Evolutionary conservation across 1,140 invertebrate species (phyloP).

Genomic region (Lutraria rhynchaena): DNA sequence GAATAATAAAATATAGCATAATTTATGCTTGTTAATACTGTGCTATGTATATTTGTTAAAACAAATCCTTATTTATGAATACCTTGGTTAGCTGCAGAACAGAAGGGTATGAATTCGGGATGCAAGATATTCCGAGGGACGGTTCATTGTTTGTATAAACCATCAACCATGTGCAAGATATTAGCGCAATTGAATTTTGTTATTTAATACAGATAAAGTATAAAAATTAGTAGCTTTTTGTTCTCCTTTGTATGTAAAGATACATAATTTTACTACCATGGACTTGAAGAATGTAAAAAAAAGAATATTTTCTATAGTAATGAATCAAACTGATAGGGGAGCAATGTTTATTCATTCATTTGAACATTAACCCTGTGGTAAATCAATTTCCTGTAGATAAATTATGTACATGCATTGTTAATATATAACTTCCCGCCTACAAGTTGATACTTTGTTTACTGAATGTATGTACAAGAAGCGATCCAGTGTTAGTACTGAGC

Average conservation of each 20-base stretch:
- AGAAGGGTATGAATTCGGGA: background rate
- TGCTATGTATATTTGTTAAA: constrained; percentile 33
- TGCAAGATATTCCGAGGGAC: constrained; percentile 3
- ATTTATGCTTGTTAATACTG: constrained; percentile 17
- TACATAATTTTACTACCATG: no score
- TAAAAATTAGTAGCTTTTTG: background rate
- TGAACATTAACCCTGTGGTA: no score
- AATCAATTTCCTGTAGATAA: no score
- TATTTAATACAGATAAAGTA: constrained; percentile 55
- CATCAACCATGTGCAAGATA: constrained; percentile 58
- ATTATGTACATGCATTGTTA: no score
- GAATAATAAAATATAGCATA: constrained; percentile 1
- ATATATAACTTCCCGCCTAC: no score
- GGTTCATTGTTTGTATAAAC: constrained; percentile 50
- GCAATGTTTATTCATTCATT: no score
- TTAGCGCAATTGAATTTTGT: constrained; percentile 58
- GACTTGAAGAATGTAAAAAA: no score
- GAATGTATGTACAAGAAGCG: no score
- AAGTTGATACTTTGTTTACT: no score
- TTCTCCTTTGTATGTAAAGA: background rate
- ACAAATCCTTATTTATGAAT: constrained; percentile 41
- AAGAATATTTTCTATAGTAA: no score
- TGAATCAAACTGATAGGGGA: no score
- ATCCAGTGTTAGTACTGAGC: no score
- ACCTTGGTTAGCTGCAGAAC: constrained; percentile 5